Conservation (phyloP, 2,113 vertebrate species). For the Amphiprion percula region DNA sequence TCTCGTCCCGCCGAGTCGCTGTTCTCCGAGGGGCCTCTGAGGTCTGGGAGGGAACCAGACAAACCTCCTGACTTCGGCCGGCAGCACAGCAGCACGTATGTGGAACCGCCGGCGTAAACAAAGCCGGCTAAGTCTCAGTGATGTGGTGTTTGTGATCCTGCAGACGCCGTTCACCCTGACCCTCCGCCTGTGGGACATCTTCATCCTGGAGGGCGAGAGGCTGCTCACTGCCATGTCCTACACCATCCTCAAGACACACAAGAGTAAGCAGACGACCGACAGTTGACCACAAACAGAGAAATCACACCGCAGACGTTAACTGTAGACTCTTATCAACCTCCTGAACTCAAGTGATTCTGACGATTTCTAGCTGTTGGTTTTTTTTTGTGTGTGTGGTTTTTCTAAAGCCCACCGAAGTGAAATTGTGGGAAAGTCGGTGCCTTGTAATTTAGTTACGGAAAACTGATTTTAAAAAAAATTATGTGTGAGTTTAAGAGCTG, state of each 20-base stretch:
- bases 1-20: constrained; percentile 32
- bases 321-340: neutral
- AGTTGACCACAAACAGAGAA: neutral
- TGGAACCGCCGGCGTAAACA: constrained; percentile 19
- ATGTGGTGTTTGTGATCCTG: constrained; percentile 24
- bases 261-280: constrained; percentile 77
- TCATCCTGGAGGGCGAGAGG: constrained; percentile 89
- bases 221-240: constrained; percentile 89
- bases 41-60: constrained; percentile 57
- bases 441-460: neutral
- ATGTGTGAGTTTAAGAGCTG: too few relatives aligned
- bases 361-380: neutral
- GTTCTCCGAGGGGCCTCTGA: constrained; percentile 41
- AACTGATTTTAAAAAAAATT: too few relatives aligned
- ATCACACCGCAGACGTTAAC: constrained; percentile 1
- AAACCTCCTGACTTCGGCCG: constrained; percentile 52
- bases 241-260: constrained; percentile 89
- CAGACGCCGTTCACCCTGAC: constrained; percentile 91
- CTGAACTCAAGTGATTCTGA: neutral
- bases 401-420: neutral
- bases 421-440: neutral
- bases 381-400: neutral
- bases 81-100: neutral
- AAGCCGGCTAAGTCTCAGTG: neutral
- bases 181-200: constrained; percentile 90